Evolutionary conservation across 2,113 vertebrate species (phyloP).

Genomic region (Pterocles burchelli): DNA sequence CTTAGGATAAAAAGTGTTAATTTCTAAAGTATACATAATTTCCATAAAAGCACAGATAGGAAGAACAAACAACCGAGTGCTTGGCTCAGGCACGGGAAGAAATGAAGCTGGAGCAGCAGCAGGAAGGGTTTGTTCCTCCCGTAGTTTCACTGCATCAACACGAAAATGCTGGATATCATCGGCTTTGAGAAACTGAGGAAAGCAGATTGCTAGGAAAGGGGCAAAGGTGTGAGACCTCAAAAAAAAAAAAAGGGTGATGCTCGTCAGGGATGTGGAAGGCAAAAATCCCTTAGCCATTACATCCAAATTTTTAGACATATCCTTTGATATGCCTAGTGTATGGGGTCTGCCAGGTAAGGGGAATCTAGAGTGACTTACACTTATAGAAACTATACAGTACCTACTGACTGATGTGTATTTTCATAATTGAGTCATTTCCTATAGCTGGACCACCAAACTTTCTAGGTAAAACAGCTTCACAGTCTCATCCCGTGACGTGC

Average conservation of each 20-base stretch:
- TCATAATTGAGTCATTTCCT: background rate
- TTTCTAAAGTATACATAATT: background rate
- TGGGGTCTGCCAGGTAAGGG: background rate
- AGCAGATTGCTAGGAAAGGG: background rate
- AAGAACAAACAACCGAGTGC: background rate
- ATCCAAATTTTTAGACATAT: background rate
- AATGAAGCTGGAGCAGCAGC: background rate
- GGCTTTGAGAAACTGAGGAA: background rate
- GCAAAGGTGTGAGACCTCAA: background rate
- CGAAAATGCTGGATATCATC: background rate
- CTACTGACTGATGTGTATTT: background rate
- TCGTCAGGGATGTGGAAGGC: background rate
- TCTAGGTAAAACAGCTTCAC: background rate
- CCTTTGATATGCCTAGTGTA: background rate
- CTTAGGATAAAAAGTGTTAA: constrained; percentile 1
- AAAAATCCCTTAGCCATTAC: background rate
- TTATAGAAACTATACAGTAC: background rate
- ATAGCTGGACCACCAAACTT: background rate
- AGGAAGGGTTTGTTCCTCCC: background rate
- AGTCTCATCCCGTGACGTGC: background rate
- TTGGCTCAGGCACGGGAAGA: background rate
- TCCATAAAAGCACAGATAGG: background rate
- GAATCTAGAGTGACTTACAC: background rate
- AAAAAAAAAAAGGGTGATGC: background rate
- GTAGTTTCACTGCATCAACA: fast-evolving